Percentiles rank a stretch among this genome's conserved stretches.
Evolutionary conservation across 2,888 invertebrate genomes (phyloP).

Genomic region (Proisotoma minuta): DNA sequence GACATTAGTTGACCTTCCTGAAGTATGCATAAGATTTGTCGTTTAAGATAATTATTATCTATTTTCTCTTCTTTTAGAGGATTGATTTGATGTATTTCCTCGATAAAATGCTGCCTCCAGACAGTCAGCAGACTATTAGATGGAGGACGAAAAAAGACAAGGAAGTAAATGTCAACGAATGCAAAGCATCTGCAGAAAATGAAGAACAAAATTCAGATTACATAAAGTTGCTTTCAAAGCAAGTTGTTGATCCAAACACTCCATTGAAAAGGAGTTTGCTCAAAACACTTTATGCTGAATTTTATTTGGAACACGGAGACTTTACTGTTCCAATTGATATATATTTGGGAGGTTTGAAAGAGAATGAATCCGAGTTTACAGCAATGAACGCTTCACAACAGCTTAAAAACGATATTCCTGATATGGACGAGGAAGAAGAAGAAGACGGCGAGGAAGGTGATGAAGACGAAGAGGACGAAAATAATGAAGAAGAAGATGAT

Average conservation of each 20-base stretch:
- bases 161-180: constrained; percentile 4
- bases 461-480: constrained; percentile 44
- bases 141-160: constrained; percentile 22
- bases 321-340: constrained; percentile 26
- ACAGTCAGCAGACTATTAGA: constrained; percentile 30
- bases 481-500: constrained; percentile 47
- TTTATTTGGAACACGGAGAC: constrained; percentile 29
- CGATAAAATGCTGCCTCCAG: constrained; percentile 23
- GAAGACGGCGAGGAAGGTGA: constrained; percentile 11
- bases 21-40: constrained; percentile 10
- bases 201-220: too few relatives aligned
- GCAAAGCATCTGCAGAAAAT: constrained; percentile 1
- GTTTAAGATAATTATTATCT: background rate
- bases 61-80: constrained; percentile 6
- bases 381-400: constrained; percentile 65
- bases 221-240: constrained; percentile 17
- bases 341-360: background rate
- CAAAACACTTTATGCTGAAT: constrained; percentile 28
- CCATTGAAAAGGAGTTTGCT: constrained; percentile 26
- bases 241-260: constrained; percentile 23
- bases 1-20: constrained; percentile 20
- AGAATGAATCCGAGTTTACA: constrained; percentile 1
- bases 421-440: constrained; percentile 48
- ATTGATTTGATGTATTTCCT: constrained; percentile 27
- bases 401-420: constrained; percentile 62